Conservation (phyloP, 2,888 invertebrate species). For the Charanyca ferruginea region DNA sequence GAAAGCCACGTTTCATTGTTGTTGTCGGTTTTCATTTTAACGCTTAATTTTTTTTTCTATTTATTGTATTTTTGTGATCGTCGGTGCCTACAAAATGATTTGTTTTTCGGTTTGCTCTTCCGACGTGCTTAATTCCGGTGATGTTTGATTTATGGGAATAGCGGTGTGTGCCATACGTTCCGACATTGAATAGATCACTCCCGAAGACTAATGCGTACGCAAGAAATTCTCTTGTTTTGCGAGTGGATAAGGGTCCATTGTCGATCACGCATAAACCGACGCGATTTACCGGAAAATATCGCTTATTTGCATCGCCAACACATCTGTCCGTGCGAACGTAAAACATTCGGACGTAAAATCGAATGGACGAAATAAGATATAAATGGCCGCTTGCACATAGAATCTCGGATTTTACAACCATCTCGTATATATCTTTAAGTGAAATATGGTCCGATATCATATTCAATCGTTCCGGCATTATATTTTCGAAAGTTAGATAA, state of each 20-base stretch:
- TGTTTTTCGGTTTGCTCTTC: slow-evolving; percentile 81
- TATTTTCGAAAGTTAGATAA: slow-evolving; percentile 68
- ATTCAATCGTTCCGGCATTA: slow-evolving; percentile 78
- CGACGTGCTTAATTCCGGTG: slow-evolving; percentile 79
- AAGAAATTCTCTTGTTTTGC: slow-evolving; percentile 79
- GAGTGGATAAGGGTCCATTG: slow-evolving; percentile 76
- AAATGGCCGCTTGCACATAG: slow-evolving; percentile 79
- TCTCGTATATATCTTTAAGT: slow-evolving; percentile 80
- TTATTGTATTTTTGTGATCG: slow-evolving; percentile 81
- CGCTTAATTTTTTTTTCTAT: slow-evolving; percentile 84
- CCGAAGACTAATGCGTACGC: slow-evolving; percentile 75
- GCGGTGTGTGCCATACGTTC: slow-evolving; percentile 61
- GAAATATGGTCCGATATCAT: slow-evolving; percentile 79
- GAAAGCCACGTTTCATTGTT: slow-evolving; percentile 88
- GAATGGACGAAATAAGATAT: slow-evolving; percentile 85
- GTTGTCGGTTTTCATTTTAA: slow-evolving; percentile 88
- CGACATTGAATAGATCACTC: slow-evolving; percentile 72
- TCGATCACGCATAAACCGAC: slow-evolving; percentile 76
- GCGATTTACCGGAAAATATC: slow-evolving; percentile 84
- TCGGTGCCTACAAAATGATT: slow-evolving; percentile 78
- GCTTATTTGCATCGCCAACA: slow-evolving; percentile 86
- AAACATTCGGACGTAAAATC: slow-evolving; percentile 82
- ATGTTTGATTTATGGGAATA: slow-evolving; percentile 78
- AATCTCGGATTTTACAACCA: slow-evolving; percentile 83
- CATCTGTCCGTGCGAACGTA: slow-evolving; percentile 77